phyloP scores from a whole-genome alignment of 2,888 invertebrate species.

The Eurois occulta region DNA sequence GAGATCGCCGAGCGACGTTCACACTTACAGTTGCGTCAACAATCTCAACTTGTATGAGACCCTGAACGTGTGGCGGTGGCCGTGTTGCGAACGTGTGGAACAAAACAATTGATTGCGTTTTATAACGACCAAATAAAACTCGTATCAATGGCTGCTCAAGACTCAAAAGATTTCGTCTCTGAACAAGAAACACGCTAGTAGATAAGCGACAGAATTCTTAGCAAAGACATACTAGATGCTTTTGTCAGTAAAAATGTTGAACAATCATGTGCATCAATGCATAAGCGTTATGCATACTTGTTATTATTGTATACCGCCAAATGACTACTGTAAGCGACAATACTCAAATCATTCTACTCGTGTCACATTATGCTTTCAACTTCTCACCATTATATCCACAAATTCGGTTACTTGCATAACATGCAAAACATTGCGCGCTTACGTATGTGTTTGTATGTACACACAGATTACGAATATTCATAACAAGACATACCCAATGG shows the following conservation, averaged over 20 bases:
- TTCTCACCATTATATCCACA: conserved; percentile 76
- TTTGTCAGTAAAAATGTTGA: conserved; percentile 69
- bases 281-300: conserved; percentile 81
- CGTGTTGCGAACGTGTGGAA: conserved; percentile 87
- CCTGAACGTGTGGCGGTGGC: conserved; percentile 84
- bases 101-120: conserved; percentile 84
- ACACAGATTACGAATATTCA: conserved; percentile 68
- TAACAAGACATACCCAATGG: conserved; percentile 65
- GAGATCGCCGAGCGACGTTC: conserved; percentile 82
- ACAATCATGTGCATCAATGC: conserved; percentile 74
- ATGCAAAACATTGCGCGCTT: conserved; percentile 82
- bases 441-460: conserved; percentile 73
- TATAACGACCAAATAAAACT: conserved; percentile 75
- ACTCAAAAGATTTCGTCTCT: conserved; percentile 45
- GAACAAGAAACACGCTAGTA: conserved; percentile 67
- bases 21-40: conserved; percentile 91
- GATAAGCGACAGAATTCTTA: conserved; percentile 80
- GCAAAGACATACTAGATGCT: conserved; percentile 74
- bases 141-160: conserved; percentile 51
- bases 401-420: conserved; percentile 78
- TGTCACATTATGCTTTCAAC: conserved; percentile 73
- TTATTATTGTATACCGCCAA: conserved; percentile 80
- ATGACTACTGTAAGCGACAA: conserved; percentile 85
- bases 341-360: conserved; percentile 76
- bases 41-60: conserved; percentile 89